Evolutionary conservation across 2,113 vertebrate species (phyloP), one percentile per base, ranked within the genome.

Genomic region (Cygnus atratus): DNA sequence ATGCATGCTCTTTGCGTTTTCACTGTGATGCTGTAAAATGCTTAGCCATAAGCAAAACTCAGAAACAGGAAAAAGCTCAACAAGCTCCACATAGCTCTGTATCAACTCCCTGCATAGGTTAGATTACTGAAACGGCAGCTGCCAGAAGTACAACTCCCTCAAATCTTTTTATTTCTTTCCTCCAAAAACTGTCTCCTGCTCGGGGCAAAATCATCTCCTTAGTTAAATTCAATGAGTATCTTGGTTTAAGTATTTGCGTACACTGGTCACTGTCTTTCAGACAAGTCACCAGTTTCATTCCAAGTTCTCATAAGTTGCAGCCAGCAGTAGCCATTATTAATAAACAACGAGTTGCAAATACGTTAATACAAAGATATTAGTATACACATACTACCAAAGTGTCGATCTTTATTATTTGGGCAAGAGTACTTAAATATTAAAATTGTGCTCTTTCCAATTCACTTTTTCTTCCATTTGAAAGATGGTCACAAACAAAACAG

Each of bases 131-230:
- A 62, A 43, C 35, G 75, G 33, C 17, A 87, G 31, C 11, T 78
- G 29, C 6, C 58, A 68, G 24, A 89, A 75, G 39, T 24, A 75
- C 43, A 90, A 41, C 20, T 26, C 54, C 46, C 16, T 62, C 11
- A 92, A 59, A 46, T 28, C 31, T 1, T 0, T 46, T 88, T 22
- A 17, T 89, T 41, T 55, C 13, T 14, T 33, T 62, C 59, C 35
- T 37, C 37, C 22, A 62, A 83, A 92, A 92, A 55, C 10, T 48
- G 4, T 14, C 61, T 65, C 58, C 29, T 70, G 35, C 43, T 61
- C 19, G 3, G 33, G 4, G 26, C 0, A 0, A 1, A 3, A 28
- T 4, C 11, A 25, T 2, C 6, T 24, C 66, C 86, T 55, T 37
- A 86, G 35, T 25, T 24, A 68, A 84, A 79, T 19, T 79, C 24